Evolutionary conservation across 2,113 vertebrate genomes (phyloP).

Genomic region (rabbit (Oryctolagus cuniculus)): mOryCun1.1 NC_091432.1:202147001-202147500

Average conservation of each 20-base stretch:
- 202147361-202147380: neutral
- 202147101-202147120: no score
- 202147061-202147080: no score
- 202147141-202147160: neutral
- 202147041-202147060: no score
- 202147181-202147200: neutral
- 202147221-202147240: neutral
- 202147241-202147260: neutral
- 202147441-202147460: neutral
- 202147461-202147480: neutral
- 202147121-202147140: neutral
- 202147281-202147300: no score
- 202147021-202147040: no score
- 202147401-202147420: neutral
- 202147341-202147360: no score
- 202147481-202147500: accelerated
- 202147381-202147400: neutral
- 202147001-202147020: no score
- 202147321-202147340: neutral
- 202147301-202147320: neutral
- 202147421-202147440: neutral
- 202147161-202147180: neutral
- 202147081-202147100: no score
- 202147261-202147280: no score
- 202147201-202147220: neutral